A percentile compares a stretch with the other conserved stretches of the same genome.
These are phyloP conservation scores for Lasioglossum vierecki DNA, from an alignment of 2,888 invertebrate species.

Conservation along the genomic window DNA sequence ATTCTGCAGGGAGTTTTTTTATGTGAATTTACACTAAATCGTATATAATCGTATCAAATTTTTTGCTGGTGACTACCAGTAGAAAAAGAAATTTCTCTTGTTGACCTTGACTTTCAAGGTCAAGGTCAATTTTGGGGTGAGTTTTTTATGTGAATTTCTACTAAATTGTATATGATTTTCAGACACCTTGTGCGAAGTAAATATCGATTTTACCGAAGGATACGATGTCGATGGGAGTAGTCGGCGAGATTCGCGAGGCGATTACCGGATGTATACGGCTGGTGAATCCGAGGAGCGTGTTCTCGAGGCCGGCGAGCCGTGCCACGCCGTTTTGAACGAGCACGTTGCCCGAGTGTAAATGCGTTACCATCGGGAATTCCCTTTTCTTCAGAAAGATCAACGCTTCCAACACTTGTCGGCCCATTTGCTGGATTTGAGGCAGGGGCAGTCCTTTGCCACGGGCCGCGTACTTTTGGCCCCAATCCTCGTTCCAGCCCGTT, in stretches of 20 bases:
- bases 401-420: slow-evolving; percentile 94
- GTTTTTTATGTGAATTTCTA: no score
- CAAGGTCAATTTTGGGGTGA: no score
- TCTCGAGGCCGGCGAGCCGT: slow-evolving; percentile 94
- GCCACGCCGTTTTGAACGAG: slow-evolving; percentile 97
- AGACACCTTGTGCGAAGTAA: no score
- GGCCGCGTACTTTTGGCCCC: slow-evolving; percentile 90
- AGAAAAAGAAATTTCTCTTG: no score
- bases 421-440: slow-evolving; percentile 93
- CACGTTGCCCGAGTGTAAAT: slow-evolving; percentile 95
- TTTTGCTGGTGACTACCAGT: no score
- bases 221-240: slow-evolving; percentile 87
- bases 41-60: no score
- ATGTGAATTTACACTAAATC: no score
- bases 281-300: slow-evolving; percentile 91
- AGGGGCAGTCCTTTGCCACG: slow-evolving; percentile 89
- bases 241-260: slow-evolving; percentile 84
- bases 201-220: slow-evolving; percentile 87
- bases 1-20: no score
- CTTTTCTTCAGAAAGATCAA: slow-evolving; percentile 93
- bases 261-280: slow-evolving; percentile 86
- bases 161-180: no score
- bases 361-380: slow-evolving; percentile 94
- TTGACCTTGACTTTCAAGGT: no score
- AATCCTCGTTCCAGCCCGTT: slow-evolving; percentile 92